phyloP scores from a whole-genome alignment of 2,888 invertebrate genomes.

The Lampropteryx suffumata region DNA sequence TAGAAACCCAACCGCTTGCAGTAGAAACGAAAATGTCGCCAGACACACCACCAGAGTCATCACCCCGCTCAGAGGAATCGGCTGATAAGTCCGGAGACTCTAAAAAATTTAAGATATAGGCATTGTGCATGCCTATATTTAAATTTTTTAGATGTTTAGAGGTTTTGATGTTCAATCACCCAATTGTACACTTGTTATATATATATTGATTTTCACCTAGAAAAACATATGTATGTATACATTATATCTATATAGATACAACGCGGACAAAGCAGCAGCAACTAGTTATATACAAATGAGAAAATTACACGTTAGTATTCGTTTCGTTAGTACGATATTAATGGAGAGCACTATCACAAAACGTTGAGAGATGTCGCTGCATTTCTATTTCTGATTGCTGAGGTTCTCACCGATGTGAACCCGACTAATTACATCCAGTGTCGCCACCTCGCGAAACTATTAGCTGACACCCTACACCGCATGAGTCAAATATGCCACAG shows the following conservation, averaged over 20 bases:
- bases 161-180: no score
- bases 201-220: no score
- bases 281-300: no score
- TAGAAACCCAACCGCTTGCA: conserved; percentile 69
- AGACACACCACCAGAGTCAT: conserved; percentile 66
- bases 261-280: no score
- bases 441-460: conserved; percentile 31
- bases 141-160: no score
- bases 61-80: conserved; percentile 75
- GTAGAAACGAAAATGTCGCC: conserved; percentile 78
- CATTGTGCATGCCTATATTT: no score
- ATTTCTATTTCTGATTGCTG: conserved; percentile 14
- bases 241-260: no score
- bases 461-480: conserved; percentile 28
- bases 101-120: no score
- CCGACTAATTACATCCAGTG: conserved; percentile 32
- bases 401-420: conserved; percentile 16
- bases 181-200: no score
- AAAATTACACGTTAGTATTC: no score
- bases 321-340: no score
- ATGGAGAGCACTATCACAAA: conserved; percentile 2
- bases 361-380: conserved; percentile 5
- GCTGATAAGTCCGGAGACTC: conserved; percentile 92
- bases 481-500: conserved; percentile 3
- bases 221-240: no score